Conservation (phyloP, 2,113 vertebrate species). For the Crotalus tigris region DNA sequence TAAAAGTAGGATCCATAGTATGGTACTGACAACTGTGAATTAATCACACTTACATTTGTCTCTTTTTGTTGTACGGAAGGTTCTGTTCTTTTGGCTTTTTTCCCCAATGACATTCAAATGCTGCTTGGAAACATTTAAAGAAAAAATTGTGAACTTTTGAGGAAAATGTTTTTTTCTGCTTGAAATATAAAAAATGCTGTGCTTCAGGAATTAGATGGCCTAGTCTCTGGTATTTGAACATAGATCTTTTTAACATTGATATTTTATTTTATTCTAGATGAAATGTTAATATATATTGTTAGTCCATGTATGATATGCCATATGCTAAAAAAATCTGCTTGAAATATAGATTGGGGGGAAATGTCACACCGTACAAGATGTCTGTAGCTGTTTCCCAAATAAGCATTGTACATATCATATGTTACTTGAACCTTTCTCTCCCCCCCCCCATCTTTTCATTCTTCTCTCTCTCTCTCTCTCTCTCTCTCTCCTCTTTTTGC, state of each 20-base stretch:
- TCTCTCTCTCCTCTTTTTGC: conserved; percentile 70
- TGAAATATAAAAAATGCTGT: neutral
- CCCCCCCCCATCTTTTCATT: conserved; percentile 60
- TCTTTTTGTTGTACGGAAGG: neutral
- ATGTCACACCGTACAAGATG: neutral
- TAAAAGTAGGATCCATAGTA: neutral
- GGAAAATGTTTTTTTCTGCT: neutral
- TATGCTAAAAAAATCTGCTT: neutral
- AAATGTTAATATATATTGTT: neutral
- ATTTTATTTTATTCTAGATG: neutral
- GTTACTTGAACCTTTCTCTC: conserved; percentile 69
- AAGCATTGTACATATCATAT: conserved; percentile 52
- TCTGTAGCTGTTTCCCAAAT: neutral
- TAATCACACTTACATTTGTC: neutral
- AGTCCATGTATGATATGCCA: neutral
- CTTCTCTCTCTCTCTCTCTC: conserved; percentile 46
- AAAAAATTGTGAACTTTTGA: neutral
- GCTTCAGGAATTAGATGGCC: neutral
- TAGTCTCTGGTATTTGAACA: neutral
- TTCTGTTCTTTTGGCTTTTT: conserved; percentile 2
- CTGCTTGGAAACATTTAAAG: neutral
- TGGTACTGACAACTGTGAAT: conserved; percentile 10
- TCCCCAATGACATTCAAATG: conserved; percentile 29
- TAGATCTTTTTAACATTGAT: neutral
- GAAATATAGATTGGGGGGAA: neutral